Conservation (phyloP, 1,140 invertebrate genomes). For the Zaprionus taronus region DNA sequence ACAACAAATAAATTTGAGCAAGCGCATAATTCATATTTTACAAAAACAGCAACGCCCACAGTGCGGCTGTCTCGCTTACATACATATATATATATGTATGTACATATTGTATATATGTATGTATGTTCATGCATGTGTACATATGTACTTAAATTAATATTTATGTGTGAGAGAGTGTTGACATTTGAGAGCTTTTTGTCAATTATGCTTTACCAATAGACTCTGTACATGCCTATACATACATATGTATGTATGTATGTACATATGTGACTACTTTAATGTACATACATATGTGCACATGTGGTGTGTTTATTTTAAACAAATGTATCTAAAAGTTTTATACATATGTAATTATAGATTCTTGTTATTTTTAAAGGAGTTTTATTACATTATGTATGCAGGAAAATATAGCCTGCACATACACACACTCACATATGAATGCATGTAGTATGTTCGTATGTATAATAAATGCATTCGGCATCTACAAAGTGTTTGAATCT, state of each 20-base stretch:
- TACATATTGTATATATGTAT: neutral
- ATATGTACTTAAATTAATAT: neutral
- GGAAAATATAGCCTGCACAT: neutral
- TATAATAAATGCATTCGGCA: neutral
- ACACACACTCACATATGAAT: neutral
- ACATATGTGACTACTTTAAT: constrained; percentile 9
- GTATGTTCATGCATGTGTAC: neutral
- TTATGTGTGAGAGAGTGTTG: neutral
- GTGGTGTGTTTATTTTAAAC: too few relatives aligned
- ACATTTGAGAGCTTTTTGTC: constrained; percentile 34
- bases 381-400: neutral
- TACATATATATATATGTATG: neutral
- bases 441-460: too few relatives aligned
- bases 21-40: constrained; percentile 74
- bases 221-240: neutral
- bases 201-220: constrained; percentile 35
- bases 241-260: neutral
- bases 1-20: constrained; percentile 59
- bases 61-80: constrained; percentile 20
- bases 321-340: neutral
- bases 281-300: too few relatives aligned
- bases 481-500: constrained; percentile 5
- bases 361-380: too few relatives aligned
- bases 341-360: neutral
- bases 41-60: constrained; percentile 56